Base-by-base conservation (phyloP, 2,113 vertebrate species). In the Cygnus buccinator region DNA sequence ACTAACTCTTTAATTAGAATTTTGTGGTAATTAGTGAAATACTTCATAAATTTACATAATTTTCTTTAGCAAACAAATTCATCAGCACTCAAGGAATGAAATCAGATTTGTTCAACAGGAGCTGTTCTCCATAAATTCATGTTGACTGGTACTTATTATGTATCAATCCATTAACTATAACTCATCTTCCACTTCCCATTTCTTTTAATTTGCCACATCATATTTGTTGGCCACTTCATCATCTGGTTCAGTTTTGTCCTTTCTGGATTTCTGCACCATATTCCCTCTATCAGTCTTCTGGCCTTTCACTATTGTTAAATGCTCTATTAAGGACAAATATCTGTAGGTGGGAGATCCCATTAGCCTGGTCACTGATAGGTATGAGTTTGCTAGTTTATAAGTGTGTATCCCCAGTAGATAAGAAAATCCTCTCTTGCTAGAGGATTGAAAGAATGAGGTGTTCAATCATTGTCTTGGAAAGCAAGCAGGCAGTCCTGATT, bases 1-100 rank as follows among this genome's bases (percentile, higher is more conserved):
- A 33, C 58, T 89, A 87, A 94, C 52, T 93, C 94, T 84, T 94
- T 18, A 94, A 93, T 95, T 94, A 91, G 62, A 86, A 78, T 72
- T 26, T 89, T 70, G 59, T 79, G 50, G 31, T 93, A 89, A 93
- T 94, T 89, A 95, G 66, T 70, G 74, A 90, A 95, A 90, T 83
- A 46, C 67, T 91, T 80, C 44, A 90, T 87, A 55, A 76, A 90
- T 95, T 68, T 93, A 29, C 59, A 43, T 91, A n/a, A 58, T 89
- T 94, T 89, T 82, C 39, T 87, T 79, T 87, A 90, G 50, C 48
- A 83, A n/a, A 16, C 8, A 87, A 85, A 77, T 83, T 91, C 23
- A 70, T 91, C 62, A 82, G 9, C 48, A 54, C 41, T 46, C 54
- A 73, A 87, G 63, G 58, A 90, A 82, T 76, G 26, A 87, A 74